phyloP scores from a whole-genome alignment of 2,113 vertebrate species.

The Gallinago jamesoni region DNA sequence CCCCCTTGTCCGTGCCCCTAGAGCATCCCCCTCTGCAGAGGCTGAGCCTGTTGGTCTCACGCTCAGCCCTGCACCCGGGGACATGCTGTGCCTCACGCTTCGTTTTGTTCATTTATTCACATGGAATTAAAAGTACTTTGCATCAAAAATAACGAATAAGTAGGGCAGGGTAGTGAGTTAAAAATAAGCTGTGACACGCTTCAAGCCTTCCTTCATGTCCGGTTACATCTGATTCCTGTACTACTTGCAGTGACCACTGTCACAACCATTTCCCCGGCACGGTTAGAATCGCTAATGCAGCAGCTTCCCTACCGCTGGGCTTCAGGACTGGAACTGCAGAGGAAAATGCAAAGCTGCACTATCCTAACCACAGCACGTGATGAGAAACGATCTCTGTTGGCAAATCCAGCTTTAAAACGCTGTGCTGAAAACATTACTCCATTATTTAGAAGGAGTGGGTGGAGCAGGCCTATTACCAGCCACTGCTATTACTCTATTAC shows the following conservation, averaged over 20 bases:
- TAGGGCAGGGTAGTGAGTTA: constrained; percentile 1
- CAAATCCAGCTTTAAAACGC: background rate
- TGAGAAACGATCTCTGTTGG: background rate
- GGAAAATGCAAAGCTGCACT: background rate
- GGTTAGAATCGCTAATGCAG: background rate
- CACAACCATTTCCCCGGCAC: background rate
- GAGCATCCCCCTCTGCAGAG: background rate
- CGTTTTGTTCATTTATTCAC: background rate
- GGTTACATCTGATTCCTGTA: background rate
- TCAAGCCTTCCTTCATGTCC: constrained; percentile 18
- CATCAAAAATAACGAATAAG: constrained; percentile 9
- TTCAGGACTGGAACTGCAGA: background rate
- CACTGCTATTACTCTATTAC: constrained; percentile 2
- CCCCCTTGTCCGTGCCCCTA: background rate
- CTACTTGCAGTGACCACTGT: constrained; percentile 24
- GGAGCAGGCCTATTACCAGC: constrained; percentile 16
- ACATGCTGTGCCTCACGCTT: background rate
- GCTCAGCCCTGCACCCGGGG: background rate
- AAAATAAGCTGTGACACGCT: constrained; percentile 1
- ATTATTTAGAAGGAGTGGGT: constrained; percentile 49
- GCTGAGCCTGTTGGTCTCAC: background rate
- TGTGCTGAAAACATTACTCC: background rate
- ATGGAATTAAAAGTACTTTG: constrained; percentile 19
- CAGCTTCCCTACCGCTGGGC: background rate
- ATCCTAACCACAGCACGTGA: background rate